These are phyloP conservation scores for Osmoderma eremita DNA, from an alignment of 2,888 invertebrate species.

Conservation along the genomic window DNA sequence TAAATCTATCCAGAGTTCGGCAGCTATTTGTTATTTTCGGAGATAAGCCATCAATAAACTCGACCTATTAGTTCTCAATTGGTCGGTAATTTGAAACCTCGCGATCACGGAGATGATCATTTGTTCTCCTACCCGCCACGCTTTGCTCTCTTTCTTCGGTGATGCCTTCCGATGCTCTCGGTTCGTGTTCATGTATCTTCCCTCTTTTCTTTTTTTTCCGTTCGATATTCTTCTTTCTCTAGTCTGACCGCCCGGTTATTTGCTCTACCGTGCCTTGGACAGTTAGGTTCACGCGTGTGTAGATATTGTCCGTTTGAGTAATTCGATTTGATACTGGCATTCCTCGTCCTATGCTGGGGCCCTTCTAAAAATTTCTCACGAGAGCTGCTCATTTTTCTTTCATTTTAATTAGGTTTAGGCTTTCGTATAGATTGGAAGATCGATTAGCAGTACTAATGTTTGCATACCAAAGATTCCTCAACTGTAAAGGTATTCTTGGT, in stretches of 20 bases:
- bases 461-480: background rate
- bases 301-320: slow-evolving; percentile 20
- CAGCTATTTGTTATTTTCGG: slow-evolving; percentile 63
- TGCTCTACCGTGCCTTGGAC: slow-evolving; percentile 14
- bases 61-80: slow-evolving; percentile 62
- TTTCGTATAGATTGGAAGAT: background rate
- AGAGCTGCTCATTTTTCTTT: slow-evolving; percentile 12
- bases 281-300: slow-evolving; percentile 35
- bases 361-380: slow-evolving; percentile 26
- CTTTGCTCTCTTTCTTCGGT: slow-evolving; percentile 9
- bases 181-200: slow-evolving; percentile 9
- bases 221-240: slow-evolving; percentile 20
- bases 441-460: background rate
- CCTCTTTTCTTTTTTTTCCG: background rate
- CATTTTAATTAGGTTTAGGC: background rate
- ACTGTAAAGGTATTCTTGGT: background rate
- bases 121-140: slow-evolving; percentile 17
- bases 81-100: slow-evolving; percentile 60
- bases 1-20: slow-evolving; percentile 53
- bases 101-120: slow-evolving; percentile 35
- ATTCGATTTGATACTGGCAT: slow-evolving; percentile 27
- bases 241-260: slow-evolving; percentile 26
- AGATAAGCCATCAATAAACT: slow-evolving; percentile 60
- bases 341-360: background rate
- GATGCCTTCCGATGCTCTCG: background rate